Percentiles rank a stretch among this genome's conserved stretches.
phyloP scores from a whole-genome alignment of 1,140 invertebrate genomes.

The Atta colombica region DNA sequence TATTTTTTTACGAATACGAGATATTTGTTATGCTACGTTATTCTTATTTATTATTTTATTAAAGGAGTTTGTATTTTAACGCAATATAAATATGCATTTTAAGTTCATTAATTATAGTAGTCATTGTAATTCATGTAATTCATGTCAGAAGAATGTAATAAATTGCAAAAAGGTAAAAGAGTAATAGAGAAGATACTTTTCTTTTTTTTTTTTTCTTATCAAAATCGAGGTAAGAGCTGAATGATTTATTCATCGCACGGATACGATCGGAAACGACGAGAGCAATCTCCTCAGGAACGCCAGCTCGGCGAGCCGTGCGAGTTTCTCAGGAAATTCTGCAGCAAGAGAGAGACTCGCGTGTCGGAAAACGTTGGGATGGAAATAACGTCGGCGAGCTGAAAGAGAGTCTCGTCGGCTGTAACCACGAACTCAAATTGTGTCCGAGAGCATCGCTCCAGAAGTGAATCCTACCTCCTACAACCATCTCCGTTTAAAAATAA shows the following conservation, averaged over 20 bases:
- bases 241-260: slow-evolving; percentile 61
- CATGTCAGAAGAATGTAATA: not conserved
- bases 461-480: slow-evolving; percentile 47
- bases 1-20: not conserved
- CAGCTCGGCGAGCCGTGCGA: not conserved
- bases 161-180: not conserved
- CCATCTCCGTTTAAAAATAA: slow-evolving; percentile 49
- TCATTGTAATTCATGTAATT: not conserved
- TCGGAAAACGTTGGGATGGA: slow-evolving; percentile 52
- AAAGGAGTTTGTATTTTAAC: not conserved
- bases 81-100: not conserved
- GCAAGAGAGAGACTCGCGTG: slow-evolving; percentile 27
- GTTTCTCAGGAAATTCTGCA: slow-evolving; percentile 53
- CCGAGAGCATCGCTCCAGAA: slow-evolving; percentile 2
- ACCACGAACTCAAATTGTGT: not conserved
- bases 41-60: slow-evolving; percentile 5
- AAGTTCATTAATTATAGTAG: not conserved
- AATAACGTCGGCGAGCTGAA: slow-evolving; percentile 50
- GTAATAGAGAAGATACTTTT: not conserved
- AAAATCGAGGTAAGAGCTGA: not conserved
- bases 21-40: not conserved
- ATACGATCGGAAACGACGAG: slow-evolving; percentile 46
- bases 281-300: slow-evolving; percentile 47
- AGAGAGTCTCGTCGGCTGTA: slow-evolving; percentile 19
- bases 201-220: slow-evolving; percentile 16